phyloP scores from a whole-genome alignment of 2,113 vertebrate species.

The Eublepharis macularius region DNA sequence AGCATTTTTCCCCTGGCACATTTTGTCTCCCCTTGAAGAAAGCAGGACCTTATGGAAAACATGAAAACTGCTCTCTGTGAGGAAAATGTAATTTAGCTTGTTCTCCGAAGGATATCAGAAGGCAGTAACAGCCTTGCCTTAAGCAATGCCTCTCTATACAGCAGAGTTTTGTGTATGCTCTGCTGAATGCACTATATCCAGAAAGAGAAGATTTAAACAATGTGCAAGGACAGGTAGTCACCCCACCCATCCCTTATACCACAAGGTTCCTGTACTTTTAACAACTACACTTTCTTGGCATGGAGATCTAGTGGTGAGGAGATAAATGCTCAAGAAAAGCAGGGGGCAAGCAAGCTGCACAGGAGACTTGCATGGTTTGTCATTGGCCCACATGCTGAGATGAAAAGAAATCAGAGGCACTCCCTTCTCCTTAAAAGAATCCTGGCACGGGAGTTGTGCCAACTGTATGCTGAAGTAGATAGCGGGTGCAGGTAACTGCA shows the following conservation, averaged over 20 bases:
- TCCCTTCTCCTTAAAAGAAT: background rate
- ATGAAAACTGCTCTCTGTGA: background rate
- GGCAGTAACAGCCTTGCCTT: no score
- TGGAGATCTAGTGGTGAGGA: background rate
- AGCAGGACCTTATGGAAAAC: background rate
- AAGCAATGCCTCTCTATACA: background rate
- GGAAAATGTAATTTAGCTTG: background rate
- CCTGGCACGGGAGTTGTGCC: no score
- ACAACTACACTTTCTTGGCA: background rate
- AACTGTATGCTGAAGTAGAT: no score
- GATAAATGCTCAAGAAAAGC: background rate
- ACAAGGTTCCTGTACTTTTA: background rate
- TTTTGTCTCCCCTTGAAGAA: background rate
- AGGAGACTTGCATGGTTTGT: background rate
- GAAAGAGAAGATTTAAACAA: background rate
- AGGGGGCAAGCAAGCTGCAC: background rate
- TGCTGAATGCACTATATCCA: accelerated
- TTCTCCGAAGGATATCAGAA: background rate
- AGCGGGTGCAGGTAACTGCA: no score
- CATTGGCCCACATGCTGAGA: background rate
- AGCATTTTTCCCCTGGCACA: background rate
- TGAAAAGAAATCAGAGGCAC: background rate
- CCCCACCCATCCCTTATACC: accelerated
- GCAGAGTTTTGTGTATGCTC: background rate
- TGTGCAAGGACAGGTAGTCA: background rate